phyloP scores from a whole-genome alignment of 1,140 invertebrate genomes.

The Gonatopus flavifemur region DNA sequence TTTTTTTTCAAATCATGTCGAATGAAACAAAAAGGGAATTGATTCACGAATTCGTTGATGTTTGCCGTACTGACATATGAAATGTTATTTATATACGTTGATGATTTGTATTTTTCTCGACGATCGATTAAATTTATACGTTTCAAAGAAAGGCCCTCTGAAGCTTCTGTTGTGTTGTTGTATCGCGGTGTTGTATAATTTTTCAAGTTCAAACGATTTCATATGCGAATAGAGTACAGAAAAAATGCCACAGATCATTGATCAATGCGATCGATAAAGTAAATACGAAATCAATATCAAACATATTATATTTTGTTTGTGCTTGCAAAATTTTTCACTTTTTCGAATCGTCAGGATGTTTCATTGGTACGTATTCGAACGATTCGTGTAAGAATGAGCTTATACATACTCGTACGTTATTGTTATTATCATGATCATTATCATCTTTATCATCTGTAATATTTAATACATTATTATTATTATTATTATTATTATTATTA shows the following conservation, averaged over 20 bases:
- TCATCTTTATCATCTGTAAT: too few relatives aligned
- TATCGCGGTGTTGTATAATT: slow-evolving; percentile 19
- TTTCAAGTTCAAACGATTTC: slow-evolving; percentile 23
- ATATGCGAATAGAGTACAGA: neutral
- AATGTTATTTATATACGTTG: neutral
- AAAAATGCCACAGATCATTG: too few relatives aligned
- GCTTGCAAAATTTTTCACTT: slow-evolving; percentile 19
- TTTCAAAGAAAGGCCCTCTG: slow-evolving; percentile 24
- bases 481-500: too few relatives aligned
- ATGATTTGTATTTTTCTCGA: slow-evolving; percentile 2
- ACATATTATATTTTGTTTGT: slow-evolving; percentile 27
- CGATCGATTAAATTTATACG: neutral
- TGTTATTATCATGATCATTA: slow-evolving; percentile 17
- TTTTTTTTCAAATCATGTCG: too few relatives aligned
- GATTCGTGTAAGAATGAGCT: slow-evolving; percentile 25
- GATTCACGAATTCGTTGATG: too few relatives aligned
- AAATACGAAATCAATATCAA: neutral
- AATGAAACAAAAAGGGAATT: too few relatives aligned
- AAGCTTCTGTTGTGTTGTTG: too few relatives aligned
- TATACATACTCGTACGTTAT: slow-evolving; percentile 29
- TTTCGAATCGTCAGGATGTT: too few relatives aligned
- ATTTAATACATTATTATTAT: slow-evolving; percentile 30
- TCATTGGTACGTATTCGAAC: slow-evolving; percentile 3
- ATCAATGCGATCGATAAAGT: too few relatives aligned
- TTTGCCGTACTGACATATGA: too few relatives aligned